Conservation (phyloP, 2,888 invertebrate species). For the Anaspis maculata region DNA sequence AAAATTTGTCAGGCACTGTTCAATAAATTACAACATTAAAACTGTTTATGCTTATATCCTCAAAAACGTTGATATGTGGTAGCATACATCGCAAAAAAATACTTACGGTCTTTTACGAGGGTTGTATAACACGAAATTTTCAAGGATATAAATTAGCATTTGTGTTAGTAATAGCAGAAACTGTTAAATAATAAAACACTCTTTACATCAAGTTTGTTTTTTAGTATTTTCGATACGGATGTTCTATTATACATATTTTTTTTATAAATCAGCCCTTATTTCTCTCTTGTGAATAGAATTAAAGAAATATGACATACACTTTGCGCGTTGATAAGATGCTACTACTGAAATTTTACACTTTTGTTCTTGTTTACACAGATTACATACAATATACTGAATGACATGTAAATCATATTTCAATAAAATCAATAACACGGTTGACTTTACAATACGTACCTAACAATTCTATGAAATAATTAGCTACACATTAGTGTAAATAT, state of each 20-base stretch:
- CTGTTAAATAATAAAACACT: constrained; percentile 13
- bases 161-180: constrained; percentile 4
- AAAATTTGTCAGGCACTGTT: constrained; percentile 15
- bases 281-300: constrained; percentile 39
- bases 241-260: constrained; percentile 31
- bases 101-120: no score
- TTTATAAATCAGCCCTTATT: constrained; percentile 41
- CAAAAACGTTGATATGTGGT: constrained; percentile 12
- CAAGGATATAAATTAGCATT: no score
- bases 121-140: constrained; percentile 1
- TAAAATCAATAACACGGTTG: constrained; percentile 23
- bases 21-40: constrained; percentile 6
- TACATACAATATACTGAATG: no score
- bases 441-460: constrained; percentile 21
- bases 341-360: constrained; percentile 12
- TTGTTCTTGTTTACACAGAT: constrained; percentile 11
- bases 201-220: constrained; percentile 25
- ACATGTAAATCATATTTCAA: constrained; percentile 32
- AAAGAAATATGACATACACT: constrained; percentile 37
- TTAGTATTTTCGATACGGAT: constrained; percentile 23
- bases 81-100: neutral
- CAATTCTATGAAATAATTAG: constrained; percentile 21
- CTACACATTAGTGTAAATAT: constrained; percentile 25
- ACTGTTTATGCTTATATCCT: constrained; percentile 7
- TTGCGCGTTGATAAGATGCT: constrained; percentile 11